phyloP scores from a whole-genome alignment of 2,113 vertebrate genomes.

The Salvelinus alpinus region DNA sequence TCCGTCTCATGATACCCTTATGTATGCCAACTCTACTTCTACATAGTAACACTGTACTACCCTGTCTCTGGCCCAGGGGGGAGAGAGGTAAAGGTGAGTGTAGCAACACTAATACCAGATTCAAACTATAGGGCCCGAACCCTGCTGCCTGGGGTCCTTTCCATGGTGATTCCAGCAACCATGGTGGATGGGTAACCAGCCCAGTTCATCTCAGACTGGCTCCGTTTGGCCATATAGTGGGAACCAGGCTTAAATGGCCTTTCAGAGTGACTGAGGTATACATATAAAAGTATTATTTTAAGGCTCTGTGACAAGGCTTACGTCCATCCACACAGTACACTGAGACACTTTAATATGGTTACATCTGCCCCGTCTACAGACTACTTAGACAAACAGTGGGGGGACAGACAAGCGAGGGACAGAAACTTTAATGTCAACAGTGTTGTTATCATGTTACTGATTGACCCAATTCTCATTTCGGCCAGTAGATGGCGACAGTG shows the following conservation, averaged over 20 bases:
- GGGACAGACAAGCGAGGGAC: slow-evolving; percentile 62
- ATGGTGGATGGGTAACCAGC: too few species aligned
- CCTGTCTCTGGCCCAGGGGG: slow-evolving; percentile 62
- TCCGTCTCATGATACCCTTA: slow-evolving; percentile 50
- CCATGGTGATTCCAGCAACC: too few species aligned
- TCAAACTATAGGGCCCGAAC: too few species aligned
- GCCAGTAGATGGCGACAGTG: slow-evolving; percentile 70
- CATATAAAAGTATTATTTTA: slow-evolving; percentile 12
- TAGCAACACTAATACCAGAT: slow-evolving; percentile 48
- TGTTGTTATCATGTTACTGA: slow-evolving; percentile 29
- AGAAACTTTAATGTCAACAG: slow-evolving; percentile 46
- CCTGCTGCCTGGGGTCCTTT: too few species aligned
- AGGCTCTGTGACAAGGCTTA: too few species aligned
- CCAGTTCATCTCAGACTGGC: too few species aligned
- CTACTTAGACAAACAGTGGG: too few species aligned
- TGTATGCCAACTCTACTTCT: slow-evolving; percentile 45
- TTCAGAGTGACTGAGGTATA: slow-evolving; percentile 40
- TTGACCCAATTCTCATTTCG: slow-evolving; percentile 54
- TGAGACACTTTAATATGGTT: neutral
- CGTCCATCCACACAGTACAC: too few species aligned
- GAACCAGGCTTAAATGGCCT: too few species aligned
- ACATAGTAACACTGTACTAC: slow-evolving; percentile 49
- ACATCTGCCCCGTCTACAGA: slow-evolving; percentile 45
- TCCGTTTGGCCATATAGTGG: too few species aligned
- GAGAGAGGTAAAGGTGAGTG: slow-evolving; percentile 61